Base-by-base conservation (phyloP, 2,113 vertebrate genomes). In the Saccopteryx leptura region DNA sequence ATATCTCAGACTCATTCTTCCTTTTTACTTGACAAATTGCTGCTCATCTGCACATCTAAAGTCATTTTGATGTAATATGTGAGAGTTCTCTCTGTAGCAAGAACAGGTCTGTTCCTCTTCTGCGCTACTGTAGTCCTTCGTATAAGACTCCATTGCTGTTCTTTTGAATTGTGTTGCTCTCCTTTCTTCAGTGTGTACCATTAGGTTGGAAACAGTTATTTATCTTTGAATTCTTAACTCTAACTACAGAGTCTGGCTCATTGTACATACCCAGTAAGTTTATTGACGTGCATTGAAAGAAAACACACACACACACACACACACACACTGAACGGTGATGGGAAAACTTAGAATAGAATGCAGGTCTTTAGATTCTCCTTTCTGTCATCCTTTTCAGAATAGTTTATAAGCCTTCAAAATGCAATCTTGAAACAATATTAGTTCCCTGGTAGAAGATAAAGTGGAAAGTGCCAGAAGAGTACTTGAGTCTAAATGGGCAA, bases 401-500 rank as follows among this genome's bases (percentile, higher is more conserved):
- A 92, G 65, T 81, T 92, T 96, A 60, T 33, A 78, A 65, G 18
- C 39, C 9, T 92, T 3, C 8, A 56, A 46, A 82, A 66, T 48
- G 1, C 9, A 61, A 21, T 83, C 23, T 90, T 90, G 18, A 92
- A 75, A 90, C 14, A 65, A 46, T 39, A 50, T 23, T 12, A 82
- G 13, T 71, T 92, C 1, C 4, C 17, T 66, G 92, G 50, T 48
- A 63, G n/a, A 71, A 4, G 5, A 63, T 84, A 72, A 81, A 80
- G n/a, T 15, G 31, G 12, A 15, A 48, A 65, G 28, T 88, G 19
- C 15, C 28, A 8, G 19, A 63, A 76, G 31, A 91, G 54, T 19
- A 50, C 80, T 93, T 89, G 68, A 84, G 26, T 90, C 8, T 80
- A 26, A 93, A 58, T 46, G 52, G 33, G 31, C 74, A 93, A 94